Percentiles rank a stretch among this genome's conserved stretches.
These are phyloP conservation scores for Salpingus planirostris DNA, from an alignment of 2,888 invertebrate species.

Conservation along the genomic window DNA sequence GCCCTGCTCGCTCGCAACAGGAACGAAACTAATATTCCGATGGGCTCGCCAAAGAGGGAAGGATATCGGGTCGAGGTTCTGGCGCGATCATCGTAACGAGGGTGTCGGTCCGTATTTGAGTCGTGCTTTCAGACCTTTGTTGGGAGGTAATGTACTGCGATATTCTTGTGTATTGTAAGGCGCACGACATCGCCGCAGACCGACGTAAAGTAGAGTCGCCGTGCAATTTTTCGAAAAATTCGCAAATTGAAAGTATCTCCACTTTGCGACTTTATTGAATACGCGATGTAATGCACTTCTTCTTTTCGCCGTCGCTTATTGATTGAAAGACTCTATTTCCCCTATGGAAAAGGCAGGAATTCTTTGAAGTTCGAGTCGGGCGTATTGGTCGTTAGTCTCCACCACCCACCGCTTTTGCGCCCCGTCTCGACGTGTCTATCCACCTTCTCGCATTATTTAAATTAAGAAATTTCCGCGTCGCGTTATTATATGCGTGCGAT, in stretches of 20 bases:
- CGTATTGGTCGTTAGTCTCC: constrained; percentile 25
- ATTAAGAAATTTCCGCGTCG: too few species aligned
- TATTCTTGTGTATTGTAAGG: constrained; percentile 22
- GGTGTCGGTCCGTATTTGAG: constrained; percentile 27
- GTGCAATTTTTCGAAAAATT: constrained; percentile 5
- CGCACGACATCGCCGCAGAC: neutral
- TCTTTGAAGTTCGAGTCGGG: constrained; percentile 27
- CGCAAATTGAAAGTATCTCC: neutral
- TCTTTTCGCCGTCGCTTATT: constrained; percentile 25
- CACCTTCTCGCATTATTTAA: too few species aligned
- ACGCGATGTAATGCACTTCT: constrained; percentile 15
- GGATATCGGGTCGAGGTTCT: constrained; percentile 20
- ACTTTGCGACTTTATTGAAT: constrained; percentile 10
- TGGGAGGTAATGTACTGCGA: constrained; percentile 31
- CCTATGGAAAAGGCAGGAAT: constrained; percentile 26
- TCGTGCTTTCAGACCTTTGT: constrained; percentile 30
- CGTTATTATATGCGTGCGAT: too few species aligned
- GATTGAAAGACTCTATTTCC: constrained; percentile 35
- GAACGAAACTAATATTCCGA: constrained; percentile 21
- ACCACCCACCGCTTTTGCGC: too few species aligned
- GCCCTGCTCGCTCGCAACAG: constrained; percentile 12
- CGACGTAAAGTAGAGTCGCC: too few species aligned
- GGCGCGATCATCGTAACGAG: constrained; percentile 25
- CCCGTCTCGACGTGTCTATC: too few species aligned
- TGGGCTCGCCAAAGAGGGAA: constrained; percentile 17